Conservation (phyloP, 2,888 invertebrate genomes). For the Griposia aprilina region DNA sequence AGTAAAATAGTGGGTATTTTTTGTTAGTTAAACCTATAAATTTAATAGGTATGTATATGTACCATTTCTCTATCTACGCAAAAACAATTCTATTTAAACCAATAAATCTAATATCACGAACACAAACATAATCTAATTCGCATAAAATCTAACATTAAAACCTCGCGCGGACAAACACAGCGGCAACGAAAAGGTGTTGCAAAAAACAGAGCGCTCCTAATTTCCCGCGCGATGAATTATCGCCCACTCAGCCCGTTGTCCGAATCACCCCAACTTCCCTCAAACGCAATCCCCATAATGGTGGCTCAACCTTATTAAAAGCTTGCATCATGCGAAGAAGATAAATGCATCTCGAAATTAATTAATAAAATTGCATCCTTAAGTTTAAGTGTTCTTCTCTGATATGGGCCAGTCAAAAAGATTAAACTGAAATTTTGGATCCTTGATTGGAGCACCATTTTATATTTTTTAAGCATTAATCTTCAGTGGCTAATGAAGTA, state of each 20-base stretch:
- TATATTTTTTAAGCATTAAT: constrained; percentile 65
- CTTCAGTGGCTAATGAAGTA: constrained; percentile 66
- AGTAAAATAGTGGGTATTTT: not conserved
- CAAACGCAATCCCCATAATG: constrained; percentile 81
- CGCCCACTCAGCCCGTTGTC: constrained; percentile 69
- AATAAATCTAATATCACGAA: constrained; percentile 21
- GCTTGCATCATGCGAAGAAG: constrained; percentile 84
- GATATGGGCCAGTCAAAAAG: constrained; percentile 71
- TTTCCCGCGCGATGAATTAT: constrained; percentile 72
- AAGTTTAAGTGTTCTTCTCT: constrained; percentile 77
- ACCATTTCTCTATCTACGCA: not conserved
- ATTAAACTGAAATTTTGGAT: constrained; percentile 68
- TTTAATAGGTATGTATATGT: no score
- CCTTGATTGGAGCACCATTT: constrained; percentile 75
- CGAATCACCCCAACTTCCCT: constrained; percentile 76
- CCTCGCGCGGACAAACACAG: constrained; percentile 35
- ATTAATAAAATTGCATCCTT: constrained; percentile 87
- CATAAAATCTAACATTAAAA: constrained; percentile 45
- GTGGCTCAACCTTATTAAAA: constrained; percentile 83
- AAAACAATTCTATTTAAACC: not conserved
- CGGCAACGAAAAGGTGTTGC: constrained; percentile 50
- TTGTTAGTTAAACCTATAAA: not conserved
- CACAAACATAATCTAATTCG: constrained; percentile 21
- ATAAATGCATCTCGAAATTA: constrained; percentile 88
- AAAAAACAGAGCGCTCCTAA: constrained; percentile 62